These are phyloP conservation scores for Gallinago media DNA, from an alignment of 2,113 vertebrate species.

Conservation along the genomic window DNA sequence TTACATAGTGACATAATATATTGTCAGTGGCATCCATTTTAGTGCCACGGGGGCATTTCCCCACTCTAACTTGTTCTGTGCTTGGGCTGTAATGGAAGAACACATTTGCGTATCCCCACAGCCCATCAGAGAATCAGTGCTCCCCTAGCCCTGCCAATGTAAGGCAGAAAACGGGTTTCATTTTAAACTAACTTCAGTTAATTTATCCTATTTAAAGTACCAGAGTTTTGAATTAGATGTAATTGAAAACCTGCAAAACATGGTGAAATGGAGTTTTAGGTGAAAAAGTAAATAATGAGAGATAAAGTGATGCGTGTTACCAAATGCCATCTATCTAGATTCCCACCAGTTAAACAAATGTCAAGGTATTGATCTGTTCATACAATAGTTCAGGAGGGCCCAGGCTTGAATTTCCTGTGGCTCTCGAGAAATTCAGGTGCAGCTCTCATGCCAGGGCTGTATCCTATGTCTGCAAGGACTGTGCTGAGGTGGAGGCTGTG, in stretches of 20 bases:
- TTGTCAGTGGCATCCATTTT: not conserved
- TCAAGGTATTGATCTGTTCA: slow-evolving; percentile 53
- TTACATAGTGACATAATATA: not conserved
- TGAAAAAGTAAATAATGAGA: slow-evolving; percentile 49
- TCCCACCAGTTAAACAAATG: slow-evolving; percentile 53
- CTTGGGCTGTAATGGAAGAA: not conserved
- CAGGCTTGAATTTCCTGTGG: not conserved
- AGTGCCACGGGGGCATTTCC: not conserved
- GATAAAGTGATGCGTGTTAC: slow-evolving; percentile 37
- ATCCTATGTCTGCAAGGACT: fast-evolving
- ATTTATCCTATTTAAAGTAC: slow-evolving; percentile 29
- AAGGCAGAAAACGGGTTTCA: not conserved
- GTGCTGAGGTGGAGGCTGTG: not conserved
- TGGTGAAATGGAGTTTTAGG: slow-evolving; percentile 25
- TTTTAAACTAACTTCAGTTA: not conserved
- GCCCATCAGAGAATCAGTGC: not conserved
- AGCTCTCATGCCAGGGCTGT: not conserved
- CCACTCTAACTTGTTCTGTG: not conserved
- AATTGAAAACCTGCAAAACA: slow-evolving; percentile 53
- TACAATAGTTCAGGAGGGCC: not conserved
- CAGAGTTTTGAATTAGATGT: not conserved
- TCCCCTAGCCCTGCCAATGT: not conserved
- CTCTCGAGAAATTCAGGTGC: not conserved
- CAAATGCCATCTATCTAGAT: slow-evolving; percentile 2
- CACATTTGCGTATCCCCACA: not conserved